phyloP scores from a whole-genome alignment of 2,113 vertebrate species.

The Ictidomys tridecemlineatus region DNA sequence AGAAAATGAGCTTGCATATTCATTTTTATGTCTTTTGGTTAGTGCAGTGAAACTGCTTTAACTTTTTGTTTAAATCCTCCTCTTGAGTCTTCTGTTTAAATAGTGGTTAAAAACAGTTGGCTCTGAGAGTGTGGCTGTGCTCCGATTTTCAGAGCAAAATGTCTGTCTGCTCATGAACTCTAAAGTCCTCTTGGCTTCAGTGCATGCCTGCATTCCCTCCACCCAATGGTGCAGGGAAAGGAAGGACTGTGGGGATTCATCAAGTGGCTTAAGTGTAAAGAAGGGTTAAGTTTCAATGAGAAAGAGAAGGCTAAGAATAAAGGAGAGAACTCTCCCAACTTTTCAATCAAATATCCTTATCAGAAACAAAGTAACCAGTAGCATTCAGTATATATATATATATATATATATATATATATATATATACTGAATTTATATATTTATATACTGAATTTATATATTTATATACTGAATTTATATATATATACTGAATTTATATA shows the following conservation, averaged over 20 bases:
- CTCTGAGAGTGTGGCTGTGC: neutral
- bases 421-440: too few species aligned
- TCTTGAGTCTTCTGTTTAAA: conserved; percentile 32
- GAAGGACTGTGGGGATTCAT: neutral
- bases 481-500: too few species aligned
- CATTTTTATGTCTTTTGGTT: conserved; percentile 16
- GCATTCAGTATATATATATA: neutral
- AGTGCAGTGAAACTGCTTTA: neutral
- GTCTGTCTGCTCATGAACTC: neutral
- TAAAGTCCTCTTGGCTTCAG: conserved; percentile 14
- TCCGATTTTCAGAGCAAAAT: neutral
- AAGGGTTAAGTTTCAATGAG: neutral
- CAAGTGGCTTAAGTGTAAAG: neutral
- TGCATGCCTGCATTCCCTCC: neutral
- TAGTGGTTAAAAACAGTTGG: neutral
- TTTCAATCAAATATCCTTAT: conserved; percentile 12
- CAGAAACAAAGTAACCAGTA: neutral
- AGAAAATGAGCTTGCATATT: conserved; percentile 11
- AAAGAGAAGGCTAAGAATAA: neutral
- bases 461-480: too few species aligned
- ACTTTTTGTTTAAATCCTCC: conserved; percentile 37
- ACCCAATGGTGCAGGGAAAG: neutral
- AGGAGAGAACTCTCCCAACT: neutral
- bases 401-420: too few species aligned
- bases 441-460: too few species aligned